Evolutionary conservation across 2,888 invertebrate genomes (phyloP).

Genomic region (Pardosa pseudoannulata): DNA sequence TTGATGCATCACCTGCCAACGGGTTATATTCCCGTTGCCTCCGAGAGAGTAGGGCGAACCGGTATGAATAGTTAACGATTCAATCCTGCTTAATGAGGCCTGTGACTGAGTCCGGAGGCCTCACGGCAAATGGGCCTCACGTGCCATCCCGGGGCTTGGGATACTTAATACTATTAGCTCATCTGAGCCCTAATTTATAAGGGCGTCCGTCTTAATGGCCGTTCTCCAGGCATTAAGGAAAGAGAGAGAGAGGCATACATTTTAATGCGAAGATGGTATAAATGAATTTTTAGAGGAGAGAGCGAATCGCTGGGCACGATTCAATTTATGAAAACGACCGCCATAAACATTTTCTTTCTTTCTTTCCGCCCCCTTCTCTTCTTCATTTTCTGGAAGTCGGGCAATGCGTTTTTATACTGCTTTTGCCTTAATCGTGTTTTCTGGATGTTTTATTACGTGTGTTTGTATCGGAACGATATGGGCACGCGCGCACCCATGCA

Average conservation of each 20-base stretch:
- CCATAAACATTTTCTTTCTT: slow-evolving; percentile 33
- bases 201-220: slow-evolving; percentile 65
- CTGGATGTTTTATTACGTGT: neutral
- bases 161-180: slow-evolving; percentile 71
- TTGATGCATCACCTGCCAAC: slow-evolving; percentile 65
- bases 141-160: slow-evolving; percentile 40
- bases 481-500: no score
- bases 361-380: slow-evolving; percentile 53
- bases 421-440: neutral
- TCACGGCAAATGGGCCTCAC: slow-evolving; percentile 69
- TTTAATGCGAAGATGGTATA: slow-evolving; percentile 64
- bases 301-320: slow-evolving; percentile 8
- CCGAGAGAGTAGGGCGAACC: slow-evolving; percentile 37
- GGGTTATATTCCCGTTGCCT: slow-evolving; percentile 52
- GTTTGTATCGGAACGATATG: no score
- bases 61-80: slow-evolving; percentile 72
- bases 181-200: slow-evolving; percentile 69
- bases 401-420: no score
- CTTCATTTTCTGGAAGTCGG: neutral
- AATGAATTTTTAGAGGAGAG: slow-evolving; percentile 61
- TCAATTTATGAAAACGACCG: slow-evolving; percentile 23
- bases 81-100: slow-evolving; percentile 72
- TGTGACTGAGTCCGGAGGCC: slow-evolving; percentile 61
- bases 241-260: slow-evolving; percentile 56
- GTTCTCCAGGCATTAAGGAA: slow-evolving; percentile 28